A percentile compares a stretch with the other conserved stretches of the same genome.
These are phyloP conservation scores for Euplagia quadripunctaria DNA, from an alignment of 2,888 invertebrate species.

Conservation along the genomic window DNA sequence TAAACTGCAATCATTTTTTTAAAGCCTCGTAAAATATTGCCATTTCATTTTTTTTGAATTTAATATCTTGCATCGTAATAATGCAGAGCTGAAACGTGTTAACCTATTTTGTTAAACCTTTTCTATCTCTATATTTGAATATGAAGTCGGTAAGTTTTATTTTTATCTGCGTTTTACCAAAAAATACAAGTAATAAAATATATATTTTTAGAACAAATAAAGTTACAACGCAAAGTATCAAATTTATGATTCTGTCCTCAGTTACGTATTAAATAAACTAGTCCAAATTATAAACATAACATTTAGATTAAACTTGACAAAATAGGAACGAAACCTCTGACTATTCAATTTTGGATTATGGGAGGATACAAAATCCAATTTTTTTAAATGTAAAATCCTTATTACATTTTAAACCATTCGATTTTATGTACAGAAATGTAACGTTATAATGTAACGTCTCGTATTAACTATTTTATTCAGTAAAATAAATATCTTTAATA, in stretches of 20 bases:
- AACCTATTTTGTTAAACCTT: conserved; percentile 16
- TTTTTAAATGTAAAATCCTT: no score
- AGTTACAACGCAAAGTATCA: not conserved
- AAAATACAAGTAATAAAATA: not conserved
- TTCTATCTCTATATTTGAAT: conserved; percentile 19
- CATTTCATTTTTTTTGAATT: conserved; percentile 57
- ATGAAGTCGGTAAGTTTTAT: conserved; percentile 43
- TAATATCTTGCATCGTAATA: conserved; percentile 32
- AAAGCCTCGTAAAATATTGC: conserved; percentile 67
- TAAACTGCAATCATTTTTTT: conserved; percentile 52
- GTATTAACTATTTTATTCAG: no score
- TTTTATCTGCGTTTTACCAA: conserved; percentile 32
- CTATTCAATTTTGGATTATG: not conserved
- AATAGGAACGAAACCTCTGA: not conserved
- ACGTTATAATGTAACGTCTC: no score
- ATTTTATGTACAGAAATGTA: no score
- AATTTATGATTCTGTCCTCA: not conserved
- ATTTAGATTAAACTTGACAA: not conserved
- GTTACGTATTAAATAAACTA: not conserved
- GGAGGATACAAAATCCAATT: not conserved
- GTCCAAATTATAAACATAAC: not conserved
- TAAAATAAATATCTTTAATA: no score
- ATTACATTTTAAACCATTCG: not conserved
- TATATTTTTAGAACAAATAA: no score
- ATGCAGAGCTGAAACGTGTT: conserved; percentile 29